These are phyloP conservation scores for Lipophrys pholis DNA, from an alignment of 2,113 vertebrate genomes.

Conservation along the genomic window DNA sequence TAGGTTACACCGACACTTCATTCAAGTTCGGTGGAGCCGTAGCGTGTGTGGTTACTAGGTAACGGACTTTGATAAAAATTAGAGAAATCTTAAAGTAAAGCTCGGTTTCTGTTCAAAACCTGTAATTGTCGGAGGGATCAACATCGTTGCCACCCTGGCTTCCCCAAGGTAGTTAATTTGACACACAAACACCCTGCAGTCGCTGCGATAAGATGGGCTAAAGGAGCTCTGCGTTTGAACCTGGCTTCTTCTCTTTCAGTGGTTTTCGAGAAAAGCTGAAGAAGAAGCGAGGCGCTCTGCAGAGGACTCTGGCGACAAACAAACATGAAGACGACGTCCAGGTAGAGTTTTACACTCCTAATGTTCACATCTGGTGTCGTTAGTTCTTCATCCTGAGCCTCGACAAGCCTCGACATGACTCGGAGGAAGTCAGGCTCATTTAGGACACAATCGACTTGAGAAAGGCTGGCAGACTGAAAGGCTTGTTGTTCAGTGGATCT, in stretches of 20 bases:
- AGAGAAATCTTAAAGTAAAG: neutral
- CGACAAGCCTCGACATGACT: conserved; percentile 54
- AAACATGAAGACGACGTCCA: conserved; percentile 74
- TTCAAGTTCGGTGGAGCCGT: conserved; percentile 64
- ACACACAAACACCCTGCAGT: neutral
- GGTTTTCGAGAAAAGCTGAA: conserved; percentile 74
- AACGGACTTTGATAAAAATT: conserved; percentile 46
- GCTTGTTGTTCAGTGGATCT: conserved; percentile 37
- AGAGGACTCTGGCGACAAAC: conserved; percentile 64
- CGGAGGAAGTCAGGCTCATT: conserved; percentile 1
- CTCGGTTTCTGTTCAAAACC: neutral
- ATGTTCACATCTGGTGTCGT: too few species aligned
- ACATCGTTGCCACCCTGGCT: conserved; percentile 50
- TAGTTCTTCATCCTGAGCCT: too few species aligned
- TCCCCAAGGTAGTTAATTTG: conserved; percentile 63
- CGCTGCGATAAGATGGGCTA: neutral
- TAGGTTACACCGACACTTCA: too few species aligned
- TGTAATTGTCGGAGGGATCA: neutral
- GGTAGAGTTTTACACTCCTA: conserved; percentile 55
- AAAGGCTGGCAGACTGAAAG: conserved; percentile 5
- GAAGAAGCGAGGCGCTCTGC: conserved; percentile 75
- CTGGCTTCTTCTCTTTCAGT: conserved; percentile 37
- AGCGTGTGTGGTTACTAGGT: conserved; percentile 81
- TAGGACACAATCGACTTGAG: conserved; percentile 14
- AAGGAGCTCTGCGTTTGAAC: neutral